Evolutionary conservation across 2,797 vertebrate species (phyloP).

Genomic region (Melanotaenia parkinsoni): DNA sequence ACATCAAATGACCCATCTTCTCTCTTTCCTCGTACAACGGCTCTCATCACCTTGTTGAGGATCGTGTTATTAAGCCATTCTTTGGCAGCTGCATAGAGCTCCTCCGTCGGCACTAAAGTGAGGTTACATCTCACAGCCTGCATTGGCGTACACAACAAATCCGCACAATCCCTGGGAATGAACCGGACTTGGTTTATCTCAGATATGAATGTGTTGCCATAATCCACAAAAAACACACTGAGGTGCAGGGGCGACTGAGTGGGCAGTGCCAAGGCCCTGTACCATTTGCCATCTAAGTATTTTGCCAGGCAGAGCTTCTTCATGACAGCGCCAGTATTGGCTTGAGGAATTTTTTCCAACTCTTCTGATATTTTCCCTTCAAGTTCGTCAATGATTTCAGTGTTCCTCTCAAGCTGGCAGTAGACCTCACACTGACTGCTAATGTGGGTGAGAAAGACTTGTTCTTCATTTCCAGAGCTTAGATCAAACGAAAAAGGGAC

Average conservation of each 20-base stretch:
- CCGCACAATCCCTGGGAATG: constrained; percentile 82
- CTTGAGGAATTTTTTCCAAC: constrained; percentile 57
- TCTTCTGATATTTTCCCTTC: constrained; percentile 75
- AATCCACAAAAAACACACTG: constrained; percentile 91
- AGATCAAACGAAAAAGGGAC: constrained; percentile 88
- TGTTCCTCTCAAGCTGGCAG: constrained; percentile 90
- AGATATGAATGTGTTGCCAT: constrained; percentile 86
- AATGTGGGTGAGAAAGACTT: constrained; percentile 86
- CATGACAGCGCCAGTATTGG: constrained; percentile 26
- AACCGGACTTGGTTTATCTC: constrained; percentile 81
- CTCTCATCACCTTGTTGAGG: constrained; percentile 84
- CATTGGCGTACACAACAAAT: constrained; percentile 89
- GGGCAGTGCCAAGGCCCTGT: constrained; percentile 82
- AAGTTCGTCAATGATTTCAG: constrained; percentile 76
- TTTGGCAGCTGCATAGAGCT: constrained; percentile 78
- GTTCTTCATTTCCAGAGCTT: constrained; percentile 83
- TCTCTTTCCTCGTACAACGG: constrained; percentile 79
- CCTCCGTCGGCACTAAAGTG: constrained; percentile 71
- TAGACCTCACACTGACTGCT: constrained; percentile 87
- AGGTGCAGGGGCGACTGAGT: constrained; percentile 78
- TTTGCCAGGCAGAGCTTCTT: constrained; percentile 85
- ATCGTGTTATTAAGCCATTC: constrained; percentile 84
- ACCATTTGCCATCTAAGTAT: constrained; percentile 88
- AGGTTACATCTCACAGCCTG: constrained; percentile 89
- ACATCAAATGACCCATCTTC: constrained; percentile 84